Base-by-base conservation (phyloP, 2,888 invertebrate species). In the Hirtodrosophila duncani region DNA sequence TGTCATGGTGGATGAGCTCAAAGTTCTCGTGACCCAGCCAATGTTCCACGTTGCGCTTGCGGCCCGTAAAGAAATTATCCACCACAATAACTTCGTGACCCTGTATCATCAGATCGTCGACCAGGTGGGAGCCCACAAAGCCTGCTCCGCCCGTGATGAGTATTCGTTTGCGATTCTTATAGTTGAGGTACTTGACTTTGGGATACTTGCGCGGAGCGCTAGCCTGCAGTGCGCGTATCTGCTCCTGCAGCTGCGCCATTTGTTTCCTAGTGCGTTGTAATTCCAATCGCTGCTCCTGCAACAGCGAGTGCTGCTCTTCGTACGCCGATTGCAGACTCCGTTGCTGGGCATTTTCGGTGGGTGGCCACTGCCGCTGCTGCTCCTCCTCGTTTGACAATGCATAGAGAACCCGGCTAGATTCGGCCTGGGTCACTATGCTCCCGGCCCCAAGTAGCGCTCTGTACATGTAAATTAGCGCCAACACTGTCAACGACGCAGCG, bases 11-110 rank as follows among this genome's bases (percentile, higher is more conserved):
- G 36, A 99, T 96, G 65, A 99, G 89, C 87, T 99, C 99, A 87
- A 99, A 99, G 88, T 99, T 99, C 79, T 97, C 94, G 87, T 99
- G 99, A 0, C 99, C 99, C 49, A 99, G 91, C 99, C 99, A 99
- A 82, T 99, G 99, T 83, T 98, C 98, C 0, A 99, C 94, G 86
- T 99, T 99, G 24, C 96, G 90, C 85, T 98, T 98, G 9, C 98
- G 91, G 1, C 99, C 99, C 0, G 99, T 99, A 87, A 97, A 99
- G 87, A 99, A 98, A 86, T 99, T 99, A 87, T 99, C 99, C 1
- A 94, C 97, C 0, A 98, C 98, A 71, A 97, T 97, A 0, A 99
- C 92, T 88, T 98, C 98, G 87, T 99, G 98, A 0, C 98, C 98
- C 80, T 94, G 94, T 65, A 93, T 89, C 98, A 99, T 98, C 41